phyloP scores from a whole-genome alignment of 1,140 invertebrate genomes.

The Drosophila arawakana region DNA sequence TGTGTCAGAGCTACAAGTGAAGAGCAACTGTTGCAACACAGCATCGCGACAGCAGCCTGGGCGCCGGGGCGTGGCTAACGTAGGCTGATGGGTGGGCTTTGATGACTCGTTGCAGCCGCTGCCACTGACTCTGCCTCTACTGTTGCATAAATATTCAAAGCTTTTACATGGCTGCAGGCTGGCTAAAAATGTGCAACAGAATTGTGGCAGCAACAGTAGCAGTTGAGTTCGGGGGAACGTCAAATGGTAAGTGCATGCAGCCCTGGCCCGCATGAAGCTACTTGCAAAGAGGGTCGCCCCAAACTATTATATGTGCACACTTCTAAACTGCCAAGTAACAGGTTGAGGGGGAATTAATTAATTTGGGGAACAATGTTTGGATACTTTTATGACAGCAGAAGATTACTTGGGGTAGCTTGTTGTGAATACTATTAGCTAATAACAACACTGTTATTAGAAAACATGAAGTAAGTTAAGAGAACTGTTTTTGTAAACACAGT shows the following conservation, averaged over 20 bases:
- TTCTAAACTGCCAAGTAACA: constrained; percentile 18
- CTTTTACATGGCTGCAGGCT: constrained; percentile 80
- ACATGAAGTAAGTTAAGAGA: too few species aligned
- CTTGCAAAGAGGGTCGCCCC: constrained; percentile 57
- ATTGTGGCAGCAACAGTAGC: constrained; percentile 14
- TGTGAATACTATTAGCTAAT: background rate
- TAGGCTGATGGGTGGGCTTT: constrained; percentile 41
- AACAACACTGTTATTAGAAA: too few species aligned
- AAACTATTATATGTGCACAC: constrained; percentile 24
- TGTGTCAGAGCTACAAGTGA: constrained; percentile 80
- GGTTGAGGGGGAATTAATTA: constrained; percentile 39
- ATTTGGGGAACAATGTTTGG: constrained; percentile 17
- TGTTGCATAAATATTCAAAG: constrained; percentile 80
- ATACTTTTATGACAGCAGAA: constrained; percentile 4
- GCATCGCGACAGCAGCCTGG: constrained; percentile 25
- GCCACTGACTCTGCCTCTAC: constrained; percentile 27
- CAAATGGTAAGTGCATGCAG: constrained; percentile 38
- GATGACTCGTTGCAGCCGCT: constrained; percentile 42
- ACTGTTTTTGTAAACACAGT: too few species aligned
- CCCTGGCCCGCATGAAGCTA: constrained; percentile 53
- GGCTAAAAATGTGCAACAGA: constrained; percentile 80
- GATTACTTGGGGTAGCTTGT: constrained; percentile 3
- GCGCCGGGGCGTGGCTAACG: constrained; percentile 31
- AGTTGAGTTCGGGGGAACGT: background rate
- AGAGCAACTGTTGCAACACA: constrained; percentile 75